Base-by-base conservation (phyloP, 2,797 vertebrate species). In the Leptatherina wallacei region DNA sequence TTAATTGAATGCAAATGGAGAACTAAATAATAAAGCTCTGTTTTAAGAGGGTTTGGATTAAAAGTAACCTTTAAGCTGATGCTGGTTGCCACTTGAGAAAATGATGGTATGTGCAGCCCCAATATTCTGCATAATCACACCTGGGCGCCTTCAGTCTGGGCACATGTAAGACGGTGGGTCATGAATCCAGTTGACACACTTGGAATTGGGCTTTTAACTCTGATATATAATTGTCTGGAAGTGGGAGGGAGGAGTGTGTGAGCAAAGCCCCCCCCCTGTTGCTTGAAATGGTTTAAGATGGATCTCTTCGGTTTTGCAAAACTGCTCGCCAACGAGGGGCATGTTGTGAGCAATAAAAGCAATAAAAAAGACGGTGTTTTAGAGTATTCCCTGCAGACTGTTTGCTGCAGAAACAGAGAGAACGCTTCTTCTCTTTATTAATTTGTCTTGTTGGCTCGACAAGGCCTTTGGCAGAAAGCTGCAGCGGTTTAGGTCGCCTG, bases 261-360 rank as follows among this genome's bases (percentile, higher is more conserved):
- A 20, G 38, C 14, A 42, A 77, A 75, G 73, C 56, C 54, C 75
- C 30, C 69, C 72, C 65, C 84, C 84, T 74, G 69, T 75, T 83
- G 89, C 35, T 90, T 87, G 70, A 89, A 91, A 78, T 75, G 69
- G 52, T 88, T 93, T 71, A 82, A 78, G 69, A 83, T 87, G 42
- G 18, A 44, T 44, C 16, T 81, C 2, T 80, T 82, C 71, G 72
- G 58, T 80, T 82, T 85, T 80, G 61, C 74, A 73, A 69, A 81
- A 73, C 70, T 27, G 20, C 65, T 63, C 14, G 10, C 65, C 73
- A 76, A 75, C 69, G 73, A 77, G 30, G 24, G 60, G 54, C 66
- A 80, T 69, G 33, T 69, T 70, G 61, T 63, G 71, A 86, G 82
- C 65, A 74, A 73, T 67, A 36, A 76, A 75, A 78, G 38, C 47